Conservation (phyloP, 1,140 invertebrate species). For the Lasaia peninsularis region DNA sequence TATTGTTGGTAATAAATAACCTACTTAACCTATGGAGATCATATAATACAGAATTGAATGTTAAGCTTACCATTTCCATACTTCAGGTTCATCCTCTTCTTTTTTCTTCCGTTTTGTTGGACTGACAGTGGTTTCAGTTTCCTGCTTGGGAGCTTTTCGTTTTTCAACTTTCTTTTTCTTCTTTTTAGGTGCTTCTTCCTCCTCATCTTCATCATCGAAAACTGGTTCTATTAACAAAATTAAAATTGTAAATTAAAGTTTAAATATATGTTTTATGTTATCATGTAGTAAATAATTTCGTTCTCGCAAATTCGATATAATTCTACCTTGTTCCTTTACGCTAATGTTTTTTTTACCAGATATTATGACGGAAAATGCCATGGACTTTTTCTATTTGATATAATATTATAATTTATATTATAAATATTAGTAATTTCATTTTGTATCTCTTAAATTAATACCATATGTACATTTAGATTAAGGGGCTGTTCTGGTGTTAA, state of each 20-base stretch:
- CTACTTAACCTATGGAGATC: neutral
- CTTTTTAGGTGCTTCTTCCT: conserved; percentile 79
- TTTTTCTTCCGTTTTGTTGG: conserved; percentile 85
- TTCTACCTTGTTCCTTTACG: too few relatives aligned
- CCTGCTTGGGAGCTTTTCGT: conserved; percentile 39
- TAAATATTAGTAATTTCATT: too few relatives aligned
- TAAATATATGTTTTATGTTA: neutral
- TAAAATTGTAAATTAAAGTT: neutral
- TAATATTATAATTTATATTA: too few relatives aligned
- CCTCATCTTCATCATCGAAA: conserved; percentile 79
- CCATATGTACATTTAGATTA: too few relatives aligned
- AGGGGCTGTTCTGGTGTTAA: too few relatives aligned
- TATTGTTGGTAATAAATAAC: too few relatives aligned
- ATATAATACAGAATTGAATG: neutral
- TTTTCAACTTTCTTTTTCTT: conserved; percentile 70
- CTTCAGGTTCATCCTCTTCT: conserved; percentile 88
- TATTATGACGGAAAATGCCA: too few relatives aligned
- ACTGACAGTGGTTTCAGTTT: conserved; percentile 51
- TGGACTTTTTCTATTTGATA: too few relatives aligned
- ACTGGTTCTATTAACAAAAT: neutral
- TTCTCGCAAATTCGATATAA: too few relatives aligned
- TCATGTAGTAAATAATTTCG: too few relatives aligned
- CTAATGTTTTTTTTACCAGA: too few relatives aligned
- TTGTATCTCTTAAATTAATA: too few relatives aligned
- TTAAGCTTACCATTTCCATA: conserved; percentile 93